Evolutionary conservation across 2,888 invertebrate genomes (phyloP), one percentile per base, ranked within the genome.

Genomic region (Drosophila algonquin): DNA sequence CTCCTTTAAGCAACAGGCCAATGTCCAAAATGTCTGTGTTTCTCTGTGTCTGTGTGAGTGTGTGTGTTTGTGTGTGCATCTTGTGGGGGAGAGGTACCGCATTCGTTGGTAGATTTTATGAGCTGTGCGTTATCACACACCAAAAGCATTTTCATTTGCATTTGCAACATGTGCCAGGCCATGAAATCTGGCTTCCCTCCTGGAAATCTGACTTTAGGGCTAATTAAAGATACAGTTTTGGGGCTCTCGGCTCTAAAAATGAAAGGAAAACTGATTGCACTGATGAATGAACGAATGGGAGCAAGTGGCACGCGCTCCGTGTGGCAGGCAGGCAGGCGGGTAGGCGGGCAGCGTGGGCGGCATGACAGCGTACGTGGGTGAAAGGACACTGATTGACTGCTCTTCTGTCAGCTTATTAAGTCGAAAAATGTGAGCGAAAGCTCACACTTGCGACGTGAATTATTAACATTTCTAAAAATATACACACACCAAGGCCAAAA

Each of bases 361-460:
- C 24, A 5, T 24, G 24, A 5, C 5, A 24, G 24, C 24, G 57
- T 54, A 35, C 40, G 57, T 14, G 58, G 24, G 58, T 57, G 70
- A 57, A 71, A 72, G 74, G 73, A 55, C 79, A 54, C 72, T 77
- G 77, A 84, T 70, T 87, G 87, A 81, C 67, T 62, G 81, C 73
- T 77, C 73, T 76, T 76, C 77, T 81, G 87, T 79, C 83, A 80
- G 79, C 81, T 88, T 88, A 83, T 86, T 88, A 86, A 86, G 77
- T 86, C 78, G 14, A 54, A 65, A 74, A 83, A 73, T 68, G 63
- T 56, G 48, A 67, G 52, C 63, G 7, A 21, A n/a, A 65, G 67
- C 62, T 58, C 57, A 46, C 72, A 59, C 59, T 57, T 69, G 60
- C 56, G 24, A 60, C 56, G 68, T 72, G 70, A 74, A 75, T 70